A percentile compares a stretch with the other conserved stretches of the same genome.
These are phyloP conservation scores for Danaus chrysippus DNA, from an alignment of 2,888 invertebrate species.

Conservation along the genomic window DNA sequence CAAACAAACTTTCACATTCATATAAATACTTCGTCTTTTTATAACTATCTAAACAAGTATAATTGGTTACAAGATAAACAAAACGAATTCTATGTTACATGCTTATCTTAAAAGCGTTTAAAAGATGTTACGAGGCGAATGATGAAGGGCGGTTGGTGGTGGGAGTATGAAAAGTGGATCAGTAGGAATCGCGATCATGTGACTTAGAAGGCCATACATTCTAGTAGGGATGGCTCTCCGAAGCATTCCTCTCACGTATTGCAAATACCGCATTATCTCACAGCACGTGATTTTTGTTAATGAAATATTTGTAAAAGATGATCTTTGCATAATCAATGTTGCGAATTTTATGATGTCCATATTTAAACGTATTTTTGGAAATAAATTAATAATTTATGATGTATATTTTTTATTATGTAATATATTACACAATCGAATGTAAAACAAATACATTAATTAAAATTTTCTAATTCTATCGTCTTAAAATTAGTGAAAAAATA, in stretches of 20 bases:
- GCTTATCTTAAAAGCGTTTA: conserved; percentile 19
- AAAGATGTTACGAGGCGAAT: conserved; percentile 31
- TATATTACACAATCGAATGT: no score
- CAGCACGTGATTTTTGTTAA: conserved; percentile 7
- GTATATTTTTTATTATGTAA: background rate
- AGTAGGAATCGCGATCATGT: conserved; percentile 57
- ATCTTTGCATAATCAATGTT: conserved; percentile 2
- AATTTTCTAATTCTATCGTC: no score
- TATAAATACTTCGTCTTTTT: no score
- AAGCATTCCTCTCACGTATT: conserved; percentile 32
- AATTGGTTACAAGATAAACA: no score
- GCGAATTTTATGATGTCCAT: background rate
- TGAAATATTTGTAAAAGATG: conserved; percentile 6
- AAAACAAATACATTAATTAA: no score
- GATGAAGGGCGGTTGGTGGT: conserved; percentile 46
- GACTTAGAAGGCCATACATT: conserved; percentile 52
- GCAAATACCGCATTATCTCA: conserved; percentile 20
- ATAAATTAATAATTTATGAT: background rate
- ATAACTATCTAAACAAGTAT: no score
- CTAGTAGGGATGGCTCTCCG: conserved; percentile 33
- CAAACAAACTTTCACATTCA: no score
- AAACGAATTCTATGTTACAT: background rate
- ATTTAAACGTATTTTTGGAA: background rate
- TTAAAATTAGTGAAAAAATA: no score
- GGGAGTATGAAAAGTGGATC: conserved; percentile 54